Percentiles rank a stretch among this genome's conserved stretches.
Conservation (phyloP, 2,888 invertebrate genomes). For the Sesia bembeciformis region DNA sequence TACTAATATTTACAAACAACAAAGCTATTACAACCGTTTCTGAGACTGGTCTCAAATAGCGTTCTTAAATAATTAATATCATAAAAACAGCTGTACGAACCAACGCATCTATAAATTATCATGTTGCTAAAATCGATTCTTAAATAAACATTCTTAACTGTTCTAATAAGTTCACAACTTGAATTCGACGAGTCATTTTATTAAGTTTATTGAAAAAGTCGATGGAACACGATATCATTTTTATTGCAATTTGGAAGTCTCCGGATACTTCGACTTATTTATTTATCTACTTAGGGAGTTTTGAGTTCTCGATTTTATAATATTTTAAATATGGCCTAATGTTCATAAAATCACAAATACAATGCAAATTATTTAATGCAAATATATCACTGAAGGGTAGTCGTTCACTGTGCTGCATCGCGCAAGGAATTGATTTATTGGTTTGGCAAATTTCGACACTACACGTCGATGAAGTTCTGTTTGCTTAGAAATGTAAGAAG, state of each 20-base stretch:
- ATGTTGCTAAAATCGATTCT: conserved; percentile 1
- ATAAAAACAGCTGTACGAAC: conserved; percentile 18
- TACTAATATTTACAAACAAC: conserved; percentile 53
- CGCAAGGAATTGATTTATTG: no score
- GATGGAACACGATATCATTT: conserved; percentile 27
- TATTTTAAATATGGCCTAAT: no score
- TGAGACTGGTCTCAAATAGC: conserved; percentile 29
- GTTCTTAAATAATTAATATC: conserved; percentile 23
- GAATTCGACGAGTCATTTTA: not conserved
- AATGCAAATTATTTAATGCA: no score
- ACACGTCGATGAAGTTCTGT: no score
- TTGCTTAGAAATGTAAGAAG: no score
- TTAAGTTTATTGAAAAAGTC: conserved; percentile 28
- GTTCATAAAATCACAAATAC: no score
- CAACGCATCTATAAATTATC: conserved; percentile 11
- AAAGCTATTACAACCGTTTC: conserved; percentile 37
- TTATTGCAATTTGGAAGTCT: conserved; percentile 22
- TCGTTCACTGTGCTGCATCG: no score
- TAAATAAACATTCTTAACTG: not conserved
- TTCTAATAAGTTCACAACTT: not conserved
- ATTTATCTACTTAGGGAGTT: not conserved
- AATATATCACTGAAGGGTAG: no score
- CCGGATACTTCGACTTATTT: conserved; percentile 2
- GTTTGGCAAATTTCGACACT: no score
- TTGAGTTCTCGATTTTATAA: not conserved